phyloP scores from a whole-genome alignment of 1,140 invertebrate species.

The Mizuhopecten yessoensis region DNA sequence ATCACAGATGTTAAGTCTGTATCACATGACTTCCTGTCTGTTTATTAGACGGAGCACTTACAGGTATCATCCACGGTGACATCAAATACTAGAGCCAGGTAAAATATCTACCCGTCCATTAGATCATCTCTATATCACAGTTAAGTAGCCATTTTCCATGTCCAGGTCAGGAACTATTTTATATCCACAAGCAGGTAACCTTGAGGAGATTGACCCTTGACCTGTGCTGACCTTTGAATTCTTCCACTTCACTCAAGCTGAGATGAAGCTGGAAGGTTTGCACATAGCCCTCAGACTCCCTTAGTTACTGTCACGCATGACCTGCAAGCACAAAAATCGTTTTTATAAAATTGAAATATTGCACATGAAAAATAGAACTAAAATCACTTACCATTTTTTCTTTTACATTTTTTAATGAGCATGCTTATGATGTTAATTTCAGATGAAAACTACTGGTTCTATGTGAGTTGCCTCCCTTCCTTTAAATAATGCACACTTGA shows the following conservation, averaged over 20 bases:
- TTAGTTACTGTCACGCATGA: conserved; percentile 19
- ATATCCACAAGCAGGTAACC: not conserved
- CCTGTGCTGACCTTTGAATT: conserved; percentile 7
- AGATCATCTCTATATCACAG: not conserved
- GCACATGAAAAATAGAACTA: too few relatives aligned
- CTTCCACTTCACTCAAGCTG: not conserved
- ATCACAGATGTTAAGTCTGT: not conserved
- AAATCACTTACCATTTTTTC: too few relatives aligned
- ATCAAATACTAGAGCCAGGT: not conserved
- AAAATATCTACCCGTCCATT: not conserved
- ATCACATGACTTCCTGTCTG: not conserved
- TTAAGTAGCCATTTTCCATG: conserved; percentile 32
- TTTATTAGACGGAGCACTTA: not conserved
- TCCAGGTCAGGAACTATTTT: conserved; percentile 27
- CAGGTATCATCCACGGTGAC: not conserved
- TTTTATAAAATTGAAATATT: too few relatives aligned
- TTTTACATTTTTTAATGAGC: too few relatives aligned
- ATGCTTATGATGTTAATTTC: too few relatives aligned
- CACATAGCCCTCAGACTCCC: not conserved
- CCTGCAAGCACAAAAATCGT: not conserved
- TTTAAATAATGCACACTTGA: too few relatives aligned
- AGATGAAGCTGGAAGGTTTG: not conserved
- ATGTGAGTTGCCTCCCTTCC: too few relatives aligned
- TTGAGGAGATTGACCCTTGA: not conserved
- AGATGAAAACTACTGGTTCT: too few relatives aligned